Evolutionary conservation across 2,888 invertebrate species (phyloP), one percentile per base, ranked within the genome.

Genomic region (Eulithis testata): DNA sequence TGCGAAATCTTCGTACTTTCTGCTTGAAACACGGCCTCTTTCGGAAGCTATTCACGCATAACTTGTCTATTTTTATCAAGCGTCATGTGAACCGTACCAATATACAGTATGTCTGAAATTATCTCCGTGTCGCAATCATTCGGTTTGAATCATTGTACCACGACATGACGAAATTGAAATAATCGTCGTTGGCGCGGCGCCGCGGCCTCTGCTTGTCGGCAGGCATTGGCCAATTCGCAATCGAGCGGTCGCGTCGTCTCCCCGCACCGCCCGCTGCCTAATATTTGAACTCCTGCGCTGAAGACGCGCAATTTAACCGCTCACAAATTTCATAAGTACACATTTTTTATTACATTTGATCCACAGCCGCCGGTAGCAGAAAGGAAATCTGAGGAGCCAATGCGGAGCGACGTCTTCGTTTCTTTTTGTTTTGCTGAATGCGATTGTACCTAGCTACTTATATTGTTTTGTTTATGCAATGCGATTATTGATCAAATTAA

Each of bases 1-100:
- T 91, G 87, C 90, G 91, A 88, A 89, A 90, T 90, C 89, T 72
- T 89, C 88, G 90, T 89, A 90, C 79, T 92, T 92, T 93, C 93
- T 92, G 93, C 87, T 83, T 67, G 73, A 80, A 85, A 87, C 87
- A 83, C 53, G 79, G 79, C 73, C 66, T 60, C 70, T 67, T 68
- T 72, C 58, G 45, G 43, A 60, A 71, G 50, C 43, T 47, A 51
- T 40, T 52, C 56, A 62, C 14, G 60, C 52, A 43, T 57, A 44
- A 56, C 37, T 49, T 63, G 31, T 66, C 43, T 61, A 70, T 66
- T 70, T 61, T 60, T 55, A 54, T 74, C 66, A 73, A 63, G 64
- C 61, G 68, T 62, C 70, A 54, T 75, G 69, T 69, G 74, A 73
- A 64, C 66, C 69, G 62, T 72, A 63, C 21, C 12, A 50, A 71